Evolutionary conservation across 1,140 invertebrate genomes (phyloP), one percentile per base, ranked within the genome.

Genomic region (Drosophila dunni): DNA sequence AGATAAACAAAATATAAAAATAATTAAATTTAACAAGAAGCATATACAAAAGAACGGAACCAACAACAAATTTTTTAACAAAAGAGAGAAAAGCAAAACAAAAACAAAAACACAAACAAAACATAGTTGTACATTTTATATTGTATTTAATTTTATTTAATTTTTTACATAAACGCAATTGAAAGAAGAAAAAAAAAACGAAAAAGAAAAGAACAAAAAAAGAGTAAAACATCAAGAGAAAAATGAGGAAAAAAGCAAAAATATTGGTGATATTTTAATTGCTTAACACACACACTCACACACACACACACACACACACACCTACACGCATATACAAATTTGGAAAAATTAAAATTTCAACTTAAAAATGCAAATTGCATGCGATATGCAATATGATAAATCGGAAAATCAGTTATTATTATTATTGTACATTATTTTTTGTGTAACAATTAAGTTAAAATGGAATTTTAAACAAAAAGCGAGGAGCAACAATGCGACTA

Each of bases 231-330:
- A n/a, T 29, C 3, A 29, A 66, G 65, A 66, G 44, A 65, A 53
- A 75, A 83, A 53, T 11, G 29, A 29, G 74, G 58, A 50, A 78
- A 81, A 78, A 68, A 90, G 77, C 77, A 78, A 83, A 86, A 83
- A 73, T 78, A 88, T 90, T 90, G 86, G 85, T 90, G 82, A 90
- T 90, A 90, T 90, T 90, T 86, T 78, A 80, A 88, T 78, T 67
- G 81, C 81, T 84, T 81, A 72, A 62, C 36, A 51, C 48, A 80
- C 62, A 81, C 70, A 80, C 44, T 69, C 34, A 72, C 17, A 58
- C 13, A 80, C 44, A 79, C 29, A 72, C 6, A 66, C n/a, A 62
- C 6, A 61, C n/a, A 60, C 4, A 53, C 6, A 70, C 6, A 58
- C 1, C 69, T 20, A 50, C 20, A 69, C 34, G 20, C 58, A 75